Conservation (phyloP, 2,113 vertebrate genomes). For the Triplophysa dalaica region DNA sequence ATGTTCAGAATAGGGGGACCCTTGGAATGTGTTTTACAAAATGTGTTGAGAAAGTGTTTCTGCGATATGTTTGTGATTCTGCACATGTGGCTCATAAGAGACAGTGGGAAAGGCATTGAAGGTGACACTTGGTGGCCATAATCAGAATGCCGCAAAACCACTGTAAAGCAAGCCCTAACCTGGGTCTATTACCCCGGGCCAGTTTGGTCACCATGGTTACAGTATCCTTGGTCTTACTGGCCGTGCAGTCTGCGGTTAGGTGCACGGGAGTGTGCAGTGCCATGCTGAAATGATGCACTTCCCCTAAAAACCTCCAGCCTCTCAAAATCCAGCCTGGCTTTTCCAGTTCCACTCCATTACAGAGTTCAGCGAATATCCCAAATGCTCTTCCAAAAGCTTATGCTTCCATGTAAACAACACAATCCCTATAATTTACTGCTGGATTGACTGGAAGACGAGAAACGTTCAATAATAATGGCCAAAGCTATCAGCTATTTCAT, state of each 20-base stretch:
- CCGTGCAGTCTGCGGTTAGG: slow-evolving; percentile 23
- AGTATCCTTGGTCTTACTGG: neutral
- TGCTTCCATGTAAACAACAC: slow-evolving; percentile 43
- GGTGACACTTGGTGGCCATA: slow-evolving; percentile 51
- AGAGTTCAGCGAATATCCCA: slow-evolving; percentile 34
- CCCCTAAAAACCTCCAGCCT: slow-evolving; percentile 32
- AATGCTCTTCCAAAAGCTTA: slow-evolving; percentile 36
- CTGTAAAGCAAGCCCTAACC: slow-evolving; percentile 39
- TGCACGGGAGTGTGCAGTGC: slow-evolving; percentile 14
- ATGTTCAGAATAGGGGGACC: slow-evolving; percentile 69
- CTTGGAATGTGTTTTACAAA: slow-evolving; percentile 57
- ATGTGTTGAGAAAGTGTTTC: slow-evolving; percentile 63
- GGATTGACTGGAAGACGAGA: slow-evolving; percentile 10
- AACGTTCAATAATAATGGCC: neutral
- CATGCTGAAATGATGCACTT: slow-evolving; percentile 1
- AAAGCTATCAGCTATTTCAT: neutral
- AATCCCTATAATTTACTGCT: slow-evolving; percentile 43
- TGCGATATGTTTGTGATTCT: slow-evolving; percentile 35
- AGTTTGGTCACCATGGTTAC: slow-evolving; percentile 16
- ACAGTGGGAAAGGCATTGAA: slow-evolving; percentile 49
- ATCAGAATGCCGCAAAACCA: slow-evolving; percentile 43
- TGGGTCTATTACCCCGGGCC: slow-evolving; percentile 29
- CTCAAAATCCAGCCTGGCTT: slow-evolving; percentile 41
- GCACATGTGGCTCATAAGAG: slow-evolving; percentile 43
- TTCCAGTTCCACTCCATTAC: slow-evolving; percentile 47